A percentile compares a stretch with the other conserved stretches of the same genome.
Conservation (phyloP, 2,797 vertebrate species). For the Epinephelus awoara region DNA sequence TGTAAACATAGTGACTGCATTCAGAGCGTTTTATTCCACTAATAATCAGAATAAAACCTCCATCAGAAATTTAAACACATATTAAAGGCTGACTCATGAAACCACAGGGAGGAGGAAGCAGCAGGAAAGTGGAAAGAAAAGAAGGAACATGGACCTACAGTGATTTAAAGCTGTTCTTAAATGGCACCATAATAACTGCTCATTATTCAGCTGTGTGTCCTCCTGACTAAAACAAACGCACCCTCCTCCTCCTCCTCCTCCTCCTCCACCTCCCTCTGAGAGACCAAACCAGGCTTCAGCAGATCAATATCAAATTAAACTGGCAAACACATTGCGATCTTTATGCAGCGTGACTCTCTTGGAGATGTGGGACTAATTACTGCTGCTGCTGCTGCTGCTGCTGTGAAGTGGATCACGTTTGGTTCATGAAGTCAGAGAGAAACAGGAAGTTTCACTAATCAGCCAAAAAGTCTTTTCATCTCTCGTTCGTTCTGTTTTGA, state of each 20-base stretch:
- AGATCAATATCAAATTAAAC: constrained; percentile 47
- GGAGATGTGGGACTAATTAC: not conserved
- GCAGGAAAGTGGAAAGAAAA: not conserved
- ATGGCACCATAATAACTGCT: not conserved
- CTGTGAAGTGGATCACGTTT: not conserved
- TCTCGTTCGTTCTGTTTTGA: too few relatives aligned
- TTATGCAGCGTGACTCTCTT: too few relatives aligned
- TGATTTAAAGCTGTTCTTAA: constrained; percentile 1
- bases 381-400: constrained; percentile 5
- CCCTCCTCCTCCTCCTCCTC: constrained; percentile 7
- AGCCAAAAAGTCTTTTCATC: not conserved
- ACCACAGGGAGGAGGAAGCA: not conserved
- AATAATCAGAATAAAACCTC: constrained; percentile 7
- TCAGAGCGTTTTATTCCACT: not conserved
- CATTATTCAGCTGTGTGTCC: constrained; percentile 26
- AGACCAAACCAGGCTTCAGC: not conserved
- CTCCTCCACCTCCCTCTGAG: not conserved
- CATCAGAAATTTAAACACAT: constrained; percentile 1
- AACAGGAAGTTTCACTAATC: not conserved
- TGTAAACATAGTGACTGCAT: not conserved
- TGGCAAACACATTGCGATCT: not conserved
- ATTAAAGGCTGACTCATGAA: not conserved
- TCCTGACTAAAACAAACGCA: constrained; percentile 11
- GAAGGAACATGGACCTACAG: not conserved
- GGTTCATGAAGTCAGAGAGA: not conserved